These are phyloP conservation scores for Heliconius erato DNA, from an alignment of 2,888 invertebrate genomes.

Conservation along the genomic window DNA sequence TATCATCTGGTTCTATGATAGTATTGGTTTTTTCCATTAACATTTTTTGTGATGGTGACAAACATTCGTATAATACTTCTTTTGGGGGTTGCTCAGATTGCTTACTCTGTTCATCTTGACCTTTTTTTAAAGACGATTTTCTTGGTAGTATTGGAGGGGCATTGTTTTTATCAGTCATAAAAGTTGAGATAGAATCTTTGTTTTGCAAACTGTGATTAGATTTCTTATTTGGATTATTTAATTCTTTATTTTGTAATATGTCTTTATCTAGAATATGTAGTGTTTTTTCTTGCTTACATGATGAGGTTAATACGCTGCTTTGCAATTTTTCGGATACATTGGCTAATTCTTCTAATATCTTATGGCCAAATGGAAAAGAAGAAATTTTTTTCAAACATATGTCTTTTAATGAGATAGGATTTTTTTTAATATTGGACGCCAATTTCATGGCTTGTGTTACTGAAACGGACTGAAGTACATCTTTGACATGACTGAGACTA, in stretches of 20 bases:
- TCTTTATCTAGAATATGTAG: background rate
- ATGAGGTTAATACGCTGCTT: constrained; percentile 58
- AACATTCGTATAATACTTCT: constrained; percentile 87
- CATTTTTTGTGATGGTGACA: constrained; percentile 90
- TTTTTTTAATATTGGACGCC: constrained; percentile 50
- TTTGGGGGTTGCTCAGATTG: constrained; percentile 85
- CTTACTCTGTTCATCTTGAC: constrained; percentile 75
- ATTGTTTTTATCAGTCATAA: constrained; percentile 50
- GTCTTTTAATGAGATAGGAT: constrained; percentile 86
- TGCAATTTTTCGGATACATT: constrained; percentile 86
- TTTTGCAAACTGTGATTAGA: constrained; percentile 32
- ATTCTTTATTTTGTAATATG: constrained; percentile 24
- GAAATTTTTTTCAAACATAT: constrained; percentile 88
- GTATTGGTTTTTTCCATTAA: constrained; percentile 85
- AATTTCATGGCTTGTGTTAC: constrained; percentile 40
- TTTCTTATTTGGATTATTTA: constrained; percentile 30
- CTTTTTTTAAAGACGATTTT: constrained; percentile 75
- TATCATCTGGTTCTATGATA: constrained; percentile 80
- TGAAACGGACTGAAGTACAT: constrained; percentile 75
- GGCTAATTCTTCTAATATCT: constrained; percentile 89
- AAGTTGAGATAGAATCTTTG: constrained; percentile 49
- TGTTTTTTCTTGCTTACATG: constrained; percentile 16
- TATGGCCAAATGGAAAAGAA: constrained; percentile 89
- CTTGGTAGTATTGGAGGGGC: constrained; percentile 76
- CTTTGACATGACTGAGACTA: constrained; percentile 72